Evolutionary conservation across 2,888 invertebrate genomes (phyloP).

Genomic region (Diaprepes abbreviatus): DNA sequence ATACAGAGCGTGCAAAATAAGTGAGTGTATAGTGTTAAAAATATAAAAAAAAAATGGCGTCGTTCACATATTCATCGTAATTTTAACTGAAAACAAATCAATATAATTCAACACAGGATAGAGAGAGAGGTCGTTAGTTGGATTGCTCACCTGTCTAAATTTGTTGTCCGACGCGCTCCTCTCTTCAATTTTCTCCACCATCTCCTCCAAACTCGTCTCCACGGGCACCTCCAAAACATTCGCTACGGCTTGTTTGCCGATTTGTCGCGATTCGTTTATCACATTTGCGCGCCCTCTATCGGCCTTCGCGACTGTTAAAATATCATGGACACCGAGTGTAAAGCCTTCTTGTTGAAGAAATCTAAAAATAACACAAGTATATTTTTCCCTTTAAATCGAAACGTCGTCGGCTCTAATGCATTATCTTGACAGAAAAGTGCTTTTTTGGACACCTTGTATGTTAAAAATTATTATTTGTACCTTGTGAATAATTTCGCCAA

Average conservation of each 20-base stretch:
- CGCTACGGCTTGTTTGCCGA: constrained; percentile 63
- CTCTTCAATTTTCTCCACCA: constrained; percentile 79
- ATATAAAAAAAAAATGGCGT: too few species aligned
- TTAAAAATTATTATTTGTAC: too few species aligned
- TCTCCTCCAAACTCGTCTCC: constrained; percentile 71
- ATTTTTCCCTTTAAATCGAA: too few species aligned
- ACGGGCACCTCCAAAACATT: constrained; percentile 79
- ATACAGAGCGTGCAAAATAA: too few species aligned
- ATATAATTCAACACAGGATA: too few species aligned
- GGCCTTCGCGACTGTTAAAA: constrained; percentile 82
- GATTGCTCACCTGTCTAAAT: constrained; percentile 75
- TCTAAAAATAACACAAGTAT: constrained; percentile 64
- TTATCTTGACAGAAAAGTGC: too few species aligned
- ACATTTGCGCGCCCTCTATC: constrained; percentile 80
- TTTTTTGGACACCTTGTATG: too few species aligned
- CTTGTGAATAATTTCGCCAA: constrained; percentile 92
- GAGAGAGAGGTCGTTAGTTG: too few species aligned
- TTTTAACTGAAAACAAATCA: too few species aligned
- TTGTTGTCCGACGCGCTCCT: constrained; percentile 80
- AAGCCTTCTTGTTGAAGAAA: constrained; percentile 94
- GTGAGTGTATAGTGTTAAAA: too few species aligned
- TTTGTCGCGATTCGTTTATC: constrained; percentile 75
- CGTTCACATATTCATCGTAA: too few species aligned
- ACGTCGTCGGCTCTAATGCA: too few species aligned
- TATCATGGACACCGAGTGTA: constrained; percentile 95